phyloP scores from a whole-genome alignment of 2,888 invertebrate species.

The Vesta saturnalis region DNA sequence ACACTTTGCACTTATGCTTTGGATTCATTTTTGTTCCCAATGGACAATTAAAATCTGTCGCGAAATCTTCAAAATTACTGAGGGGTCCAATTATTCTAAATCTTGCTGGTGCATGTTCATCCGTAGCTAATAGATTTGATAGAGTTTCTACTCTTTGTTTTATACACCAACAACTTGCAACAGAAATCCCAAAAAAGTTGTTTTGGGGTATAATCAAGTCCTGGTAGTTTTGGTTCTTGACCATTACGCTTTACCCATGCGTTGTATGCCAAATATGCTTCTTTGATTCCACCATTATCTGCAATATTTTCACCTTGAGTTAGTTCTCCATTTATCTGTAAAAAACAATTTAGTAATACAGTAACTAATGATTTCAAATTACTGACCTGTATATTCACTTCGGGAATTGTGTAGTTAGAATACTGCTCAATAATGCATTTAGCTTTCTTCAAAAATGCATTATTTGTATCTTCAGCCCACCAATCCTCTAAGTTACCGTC shows the following conservation, averaged over 20 bases:
- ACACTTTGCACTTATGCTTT: constrained; percentile 65
- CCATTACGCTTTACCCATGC: constrained; percentile 74
- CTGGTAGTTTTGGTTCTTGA: constrained; percentile 73
- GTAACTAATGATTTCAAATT: neutral
- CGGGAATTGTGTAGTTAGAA: constrained; percentile 81
- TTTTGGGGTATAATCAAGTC: constrained; percentile 72
- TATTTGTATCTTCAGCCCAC: constrained; percentile 23
- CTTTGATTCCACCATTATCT: constrained; percentile 87
- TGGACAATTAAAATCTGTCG: constrained; percentile 67
- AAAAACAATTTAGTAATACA: constrained; percentile 26
- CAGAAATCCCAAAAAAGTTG: constrained; percentile 70
- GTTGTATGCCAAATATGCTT: constrained; percentile 64
- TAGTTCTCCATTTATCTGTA: constrained; percentile 87
- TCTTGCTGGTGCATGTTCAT: constrained; percentile 72
- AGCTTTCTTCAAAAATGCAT: constrained; percentile 64
- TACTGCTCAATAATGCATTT: constrained; percentile 90
- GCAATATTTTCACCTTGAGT: constrained; percentile 90
- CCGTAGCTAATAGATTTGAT: constrained; percentile 78
- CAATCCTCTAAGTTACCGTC: constrained; percentile 22
- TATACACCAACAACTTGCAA: constrained; percentile 85
- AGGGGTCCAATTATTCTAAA: constrained; percentile 68
- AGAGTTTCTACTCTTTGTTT: constrained; percentile 71
- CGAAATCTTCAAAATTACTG: constrained; percentile 67
- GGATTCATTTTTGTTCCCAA: constrained; percentile 67
- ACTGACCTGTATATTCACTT: constrained; percentile 68